phyloP scores from a whole-genome alignment of 1,140 invertebrate species.

The Brachionus rotundiformis region DNA sequence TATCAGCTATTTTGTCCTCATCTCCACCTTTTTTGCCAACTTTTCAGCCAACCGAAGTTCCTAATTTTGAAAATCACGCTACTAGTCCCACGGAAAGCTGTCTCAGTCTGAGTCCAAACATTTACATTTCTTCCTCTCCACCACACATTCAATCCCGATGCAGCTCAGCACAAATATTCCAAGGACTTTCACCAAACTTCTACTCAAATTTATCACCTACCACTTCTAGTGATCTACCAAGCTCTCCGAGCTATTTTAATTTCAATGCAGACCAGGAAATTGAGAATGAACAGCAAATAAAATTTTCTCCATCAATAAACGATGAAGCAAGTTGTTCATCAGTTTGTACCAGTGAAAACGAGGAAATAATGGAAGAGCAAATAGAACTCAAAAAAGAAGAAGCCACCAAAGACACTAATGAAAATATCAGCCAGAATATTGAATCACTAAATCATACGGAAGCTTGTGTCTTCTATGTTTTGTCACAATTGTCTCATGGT shows the following conservation, averaged over 20 bases:
- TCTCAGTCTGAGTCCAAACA: conserved; percentile 19
- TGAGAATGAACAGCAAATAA: background rate
- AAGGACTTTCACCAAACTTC: conserved; percentile 19
- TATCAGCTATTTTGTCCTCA: conserved; percentile 1
- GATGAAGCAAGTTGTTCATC: background rate
- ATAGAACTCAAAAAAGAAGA: background rate
- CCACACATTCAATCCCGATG: conserved; percentile 14
- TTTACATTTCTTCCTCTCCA: background rate
- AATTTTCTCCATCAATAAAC: conserved; percentile 29
- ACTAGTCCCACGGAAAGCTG: conserved; percentile 44
- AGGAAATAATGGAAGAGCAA: background rate
- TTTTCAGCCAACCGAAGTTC: background rate
- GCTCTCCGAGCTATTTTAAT: conserved; percentile 35
- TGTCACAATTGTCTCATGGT: conserved; percentile 50
- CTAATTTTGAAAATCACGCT: background rate
- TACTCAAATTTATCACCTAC: conserved; percentile 8
- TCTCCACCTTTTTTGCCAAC: conserved; percentile 28
- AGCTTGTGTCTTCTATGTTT: conserved; percentile 49
- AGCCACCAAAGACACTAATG: background rate
- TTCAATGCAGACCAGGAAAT: background rate
- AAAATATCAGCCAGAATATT: conserved; percentile 43
- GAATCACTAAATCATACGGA: conserved; percentile 35
- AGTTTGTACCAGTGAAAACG: background rate
- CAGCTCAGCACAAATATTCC: conserved; percentile 41
- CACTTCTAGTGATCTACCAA: background rate